These are phyloP conservation scores for Sturmia bella DNA, from an alignment of 2,888 invertebrate species.

Conservation along the genomic window DNA sequence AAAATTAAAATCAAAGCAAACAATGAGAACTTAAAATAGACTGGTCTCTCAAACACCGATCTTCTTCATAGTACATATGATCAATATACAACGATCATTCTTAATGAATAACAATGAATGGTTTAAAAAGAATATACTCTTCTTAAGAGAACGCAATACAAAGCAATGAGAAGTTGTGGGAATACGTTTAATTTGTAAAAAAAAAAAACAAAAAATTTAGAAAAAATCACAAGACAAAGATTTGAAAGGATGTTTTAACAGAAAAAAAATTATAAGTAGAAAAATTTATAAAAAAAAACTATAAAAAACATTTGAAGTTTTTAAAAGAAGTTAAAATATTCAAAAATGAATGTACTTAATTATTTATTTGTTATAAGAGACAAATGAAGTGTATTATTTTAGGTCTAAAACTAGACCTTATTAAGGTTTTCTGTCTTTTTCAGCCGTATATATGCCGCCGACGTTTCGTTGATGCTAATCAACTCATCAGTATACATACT, in stretches of 20 bases:
- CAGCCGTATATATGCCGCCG: too few relatives aligned
- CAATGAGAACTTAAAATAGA: not conserved
- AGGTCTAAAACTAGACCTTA: too few relatives aligned
- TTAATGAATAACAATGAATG: slow-evolving; percentile 68
- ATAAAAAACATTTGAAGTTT: too few relatives aligned
- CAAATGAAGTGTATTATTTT: too few relatives aligned
- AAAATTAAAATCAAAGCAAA: not conserved
- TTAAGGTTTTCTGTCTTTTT: too few relatives aligned
- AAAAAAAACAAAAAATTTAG: too few relatives aligned
- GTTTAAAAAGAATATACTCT: slow-evolving; percentile 26
- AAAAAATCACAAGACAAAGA: slow-evolving; percentile 21
- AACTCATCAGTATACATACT: too few relatives aligned
- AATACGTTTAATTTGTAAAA: slow-evolving; percentile 63
- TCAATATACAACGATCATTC: slow-evolving; percentile 60
- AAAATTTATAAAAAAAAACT: not conserved
- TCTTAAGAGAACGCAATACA: slow-evolving; percentile 49
- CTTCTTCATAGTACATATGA: slow-evolving; percentile 45
- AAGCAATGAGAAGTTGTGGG: slow-evolving; percentile 56
- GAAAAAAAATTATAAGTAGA: slow-evolving; percentile 3
- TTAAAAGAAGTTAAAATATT: too few relatives aligned
- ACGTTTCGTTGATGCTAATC: too few relatives aligned
- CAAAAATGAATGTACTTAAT: too few relatives aligned
- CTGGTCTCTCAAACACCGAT: slow-evolving; percentile 43
- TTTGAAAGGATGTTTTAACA: slow-evolving; percentile 50
- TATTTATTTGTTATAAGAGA: too few relatives aligned